Evolutionary conservation across 1,140 invertebrate genomes (phyloP).

Genomic region (Aphis gossypii): DNA sequence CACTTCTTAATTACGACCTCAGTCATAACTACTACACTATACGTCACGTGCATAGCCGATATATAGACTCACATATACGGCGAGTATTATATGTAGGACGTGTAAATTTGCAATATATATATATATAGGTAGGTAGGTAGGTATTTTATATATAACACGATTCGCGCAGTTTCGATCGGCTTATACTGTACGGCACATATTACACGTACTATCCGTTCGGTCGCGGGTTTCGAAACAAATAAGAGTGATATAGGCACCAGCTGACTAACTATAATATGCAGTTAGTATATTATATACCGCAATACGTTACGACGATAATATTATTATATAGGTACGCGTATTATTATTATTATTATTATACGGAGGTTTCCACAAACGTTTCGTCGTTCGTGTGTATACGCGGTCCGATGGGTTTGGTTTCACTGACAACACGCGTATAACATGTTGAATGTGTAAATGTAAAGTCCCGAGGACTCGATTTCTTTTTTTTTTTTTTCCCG

Average conservation of each 20-base stretch:
- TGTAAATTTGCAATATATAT: not conserved
- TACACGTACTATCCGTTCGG: not conserved
- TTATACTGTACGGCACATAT: not conserved
- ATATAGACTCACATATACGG: no score
- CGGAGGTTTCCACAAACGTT: not conserved
- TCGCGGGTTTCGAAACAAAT: not conserved
- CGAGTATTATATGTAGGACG: not conserved
- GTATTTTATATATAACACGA: not conserved
- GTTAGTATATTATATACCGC: no score
- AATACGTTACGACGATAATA: not conserved
- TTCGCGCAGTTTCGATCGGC: not conserved
- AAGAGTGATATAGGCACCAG: no score
- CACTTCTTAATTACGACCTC: conserved; percentile 50
- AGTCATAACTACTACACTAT: not conserved
- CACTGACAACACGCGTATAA: not conserved
- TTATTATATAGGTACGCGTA: not conserved
- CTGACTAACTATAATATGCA: no score
- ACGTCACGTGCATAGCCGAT: not conserved
- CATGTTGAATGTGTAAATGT: not conserved
- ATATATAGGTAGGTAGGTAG: not conserved
- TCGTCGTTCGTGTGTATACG: not conserved
- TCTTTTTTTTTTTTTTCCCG: not conserved
- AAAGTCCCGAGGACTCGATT: conserved; percentile 20
- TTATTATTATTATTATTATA: not conserved
- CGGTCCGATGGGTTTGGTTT: not conserved